These are phyloP conservation scores for Melanocharis versteri DNA, from an alignment of 2,113 vertebrate genomes.

Conservation along the genomic window DNA sequence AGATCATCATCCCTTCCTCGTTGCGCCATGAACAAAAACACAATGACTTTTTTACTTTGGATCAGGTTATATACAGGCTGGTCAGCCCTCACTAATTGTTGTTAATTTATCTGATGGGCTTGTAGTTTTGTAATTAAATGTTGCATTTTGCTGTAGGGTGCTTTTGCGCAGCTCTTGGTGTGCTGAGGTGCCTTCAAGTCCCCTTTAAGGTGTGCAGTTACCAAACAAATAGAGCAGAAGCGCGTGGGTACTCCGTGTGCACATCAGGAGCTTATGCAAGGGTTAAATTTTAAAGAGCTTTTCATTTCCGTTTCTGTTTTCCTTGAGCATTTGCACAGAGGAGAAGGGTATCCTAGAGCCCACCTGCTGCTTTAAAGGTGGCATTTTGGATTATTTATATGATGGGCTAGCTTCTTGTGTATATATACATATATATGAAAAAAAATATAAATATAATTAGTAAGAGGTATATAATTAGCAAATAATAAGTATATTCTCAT, in stretches of 20 bases:
- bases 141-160: background rate
- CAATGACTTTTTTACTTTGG: background rate
- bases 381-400: background rate
- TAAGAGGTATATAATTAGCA: background rate
- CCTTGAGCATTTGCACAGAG: background rate
- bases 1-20: background rate
- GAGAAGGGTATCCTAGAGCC: background rate
- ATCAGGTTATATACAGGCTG: background rate
- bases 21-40: background rate
- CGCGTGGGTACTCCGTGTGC: background rate
- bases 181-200: background rate
- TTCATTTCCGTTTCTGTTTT: background rate
- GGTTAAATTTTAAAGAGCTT: background rate
- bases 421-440: background rate
- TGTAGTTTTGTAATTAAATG: background rate
- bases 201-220: background rate
- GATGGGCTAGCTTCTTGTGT: background rate
- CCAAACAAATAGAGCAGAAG: background rate
- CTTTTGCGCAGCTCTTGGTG: background rate
- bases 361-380: background rate
- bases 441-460: background rate
- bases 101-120: background rate
- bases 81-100: background rate
- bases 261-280: background rate
- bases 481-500: background rate